Percentiles rank a stretch among this genome's conserved stretches.
These are phyloP conservation scores for Malurus alboscapulatus DNA, from an alignment of 2,113 vertebrate species.

Conservation along the genomic window DNA sequence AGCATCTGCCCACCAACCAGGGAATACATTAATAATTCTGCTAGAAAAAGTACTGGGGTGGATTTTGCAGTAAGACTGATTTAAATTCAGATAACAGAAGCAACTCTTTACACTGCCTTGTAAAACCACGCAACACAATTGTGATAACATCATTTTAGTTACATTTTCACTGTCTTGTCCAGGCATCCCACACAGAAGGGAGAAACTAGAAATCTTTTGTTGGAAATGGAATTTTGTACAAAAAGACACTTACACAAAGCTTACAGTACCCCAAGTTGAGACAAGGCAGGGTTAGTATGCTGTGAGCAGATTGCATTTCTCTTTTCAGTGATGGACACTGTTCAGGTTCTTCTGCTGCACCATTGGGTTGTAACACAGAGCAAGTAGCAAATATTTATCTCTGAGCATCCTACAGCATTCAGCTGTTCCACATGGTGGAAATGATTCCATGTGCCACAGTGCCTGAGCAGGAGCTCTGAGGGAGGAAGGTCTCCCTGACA, in stretches of 20 bases:
- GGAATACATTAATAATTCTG: neutral
- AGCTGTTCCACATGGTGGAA: neutral
- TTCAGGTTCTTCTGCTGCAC: neutral
- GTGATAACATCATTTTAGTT: neutral
- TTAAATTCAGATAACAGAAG: neutral
- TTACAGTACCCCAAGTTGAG: neutral
- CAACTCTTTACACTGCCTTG: neutral
- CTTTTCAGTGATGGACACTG: neutral
- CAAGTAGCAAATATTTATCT: neutral
- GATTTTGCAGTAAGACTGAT: neutral
- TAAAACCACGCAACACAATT: neutral
- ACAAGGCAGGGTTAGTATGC: neutral
- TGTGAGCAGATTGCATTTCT: neutral
- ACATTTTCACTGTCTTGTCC: neutral
- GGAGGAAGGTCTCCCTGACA: neutral
- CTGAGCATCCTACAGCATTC: neutral
- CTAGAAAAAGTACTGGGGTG: neutral
- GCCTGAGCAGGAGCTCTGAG: neutral
- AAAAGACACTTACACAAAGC: neutral
- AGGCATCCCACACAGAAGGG: neutral
- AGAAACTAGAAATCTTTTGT: neutral
- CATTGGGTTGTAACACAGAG: neutral
- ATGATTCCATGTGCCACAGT: neutral
- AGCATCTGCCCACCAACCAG: neutral
- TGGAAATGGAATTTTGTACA: neutral